Base-by-base conservation (phyloP, 2,797 vertebrate species). In the Gymnodraco acuticeps region DNA sequence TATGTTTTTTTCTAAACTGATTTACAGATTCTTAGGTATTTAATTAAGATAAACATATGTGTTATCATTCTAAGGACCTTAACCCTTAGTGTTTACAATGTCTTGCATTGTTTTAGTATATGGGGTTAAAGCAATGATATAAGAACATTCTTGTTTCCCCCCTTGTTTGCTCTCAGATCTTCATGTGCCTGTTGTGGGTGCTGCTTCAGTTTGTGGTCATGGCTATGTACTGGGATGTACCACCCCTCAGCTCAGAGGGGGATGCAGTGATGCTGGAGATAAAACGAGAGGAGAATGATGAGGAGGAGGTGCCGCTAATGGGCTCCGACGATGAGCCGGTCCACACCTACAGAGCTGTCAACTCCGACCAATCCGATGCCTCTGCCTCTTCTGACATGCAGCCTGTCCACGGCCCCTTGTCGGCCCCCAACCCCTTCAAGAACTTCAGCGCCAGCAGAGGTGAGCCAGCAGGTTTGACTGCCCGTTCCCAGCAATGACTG, bases 111-210 rank as follows among this genome's bases (percentile, higher is more conserved):
- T 38, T 38, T 38, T 38, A 38, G 33, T 38, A 5, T 27, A 27
- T 27, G 27, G 27, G 33, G 33, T 38, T 7, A 38, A 38, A 38
- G 33, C 33, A 53, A 43, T 72, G 38, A 55, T 67, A 47, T 70
- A 3, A 60, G n/a, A 5, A 47, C 14, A 5, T 42, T 41, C 51
- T 47, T 45, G 12, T n/a, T 38, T 38, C 11, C 23, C 27, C 31
- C 10, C 15, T 10, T 54, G 10, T 31, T 4, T 17, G 3, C 46
- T 70, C 17, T 59, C 86, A 96, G 96, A 92, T 96, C 83, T 96
- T 96, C 85, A 96, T 96, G 95, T 96, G 95, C 60, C 75, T 93
- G 70, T 74, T 96, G 87, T 96, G 96, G 96, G 64, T 91, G 77
- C 88, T 96, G 83, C 90, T 96, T 55, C 95, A 96, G 87, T 85